Evolutionary conservation across 2,888 invertebrate species (phyloP).

Genomic region (Lampropteryx suffumata): DNA sequence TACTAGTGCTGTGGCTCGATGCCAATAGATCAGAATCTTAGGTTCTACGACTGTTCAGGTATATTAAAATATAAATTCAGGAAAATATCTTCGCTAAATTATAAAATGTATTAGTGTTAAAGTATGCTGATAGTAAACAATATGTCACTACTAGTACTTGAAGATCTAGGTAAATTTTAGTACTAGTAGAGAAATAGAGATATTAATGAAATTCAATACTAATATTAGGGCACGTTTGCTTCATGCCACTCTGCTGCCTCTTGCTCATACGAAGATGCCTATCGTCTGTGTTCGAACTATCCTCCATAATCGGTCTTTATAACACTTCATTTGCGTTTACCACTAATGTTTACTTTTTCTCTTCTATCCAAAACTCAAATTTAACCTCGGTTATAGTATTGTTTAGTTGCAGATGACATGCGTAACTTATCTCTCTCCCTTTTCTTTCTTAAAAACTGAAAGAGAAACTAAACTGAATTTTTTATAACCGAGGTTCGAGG

Average conservation of each 20-base stretch:
- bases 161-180: too few relatives aligned
- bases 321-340: conserved; percentile 69
- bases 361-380: too few relatives aligned
- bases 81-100: conserved; percentile 1
- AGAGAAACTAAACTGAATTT: too few relatives aligned
- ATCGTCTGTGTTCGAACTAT: conserved; percentile 45
- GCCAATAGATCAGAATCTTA: conserved; percentile 5
- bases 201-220: conserved; percentile 17
- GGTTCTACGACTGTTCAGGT: conserved; percentile 3
- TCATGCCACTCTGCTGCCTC: conserved; percentile 41
- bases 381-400: too few relatives aligned
- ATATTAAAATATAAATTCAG: conserved; percentile 1
- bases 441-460: too few relatives aligned
- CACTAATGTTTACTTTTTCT: conserved; percentile 47
- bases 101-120: conserved; percentile 6
- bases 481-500: too few relatives aligned
- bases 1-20: conserved; percentile 8
- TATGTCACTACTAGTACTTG: conserved; percentile 22
- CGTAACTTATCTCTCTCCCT: too few relatives aligned
- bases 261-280: conserved; percentile 39
- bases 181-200: conserved; percentile 9
- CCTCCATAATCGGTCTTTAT: conserved; percentile 63
- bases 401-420: too few relatives aligned
- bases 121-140: conserved; percentile 12
- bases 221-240: conserved; percentile 22